phyloP scores from a whole-genome alignment of 1,140 invertebrate genomes.

The Hydropsyche tenuis region DNA sequence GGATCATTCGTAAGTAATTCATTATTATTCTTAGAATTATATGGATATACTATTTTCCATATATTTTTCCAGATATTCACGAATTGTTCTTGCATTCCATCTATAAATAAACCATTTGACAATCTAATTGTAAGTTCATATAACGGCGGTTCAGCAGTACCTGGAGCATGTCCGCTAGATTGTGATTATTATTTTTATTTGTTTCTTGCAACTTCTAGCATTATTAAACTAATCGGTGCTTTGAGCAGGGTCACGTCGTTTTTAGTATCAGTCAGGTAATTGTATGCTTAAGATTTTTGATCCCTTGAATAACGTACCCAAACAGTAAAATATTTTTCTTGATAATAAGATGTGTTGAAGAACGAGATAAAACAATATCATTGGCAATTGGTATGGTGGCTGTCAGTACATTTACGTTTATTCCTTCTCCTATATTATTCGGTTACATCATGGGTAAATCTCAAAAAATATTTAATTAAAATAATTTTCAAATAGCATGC shows the following conservation, averaged over 20 bases:
- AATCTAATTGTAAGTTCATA: not conserved
- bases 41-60: too few relatives aligned
- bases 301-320: too few relatives aligned
- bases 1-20: constrained; percentile 43
- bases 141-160: constrained; percentile 58
- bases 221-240: constrained; percentile 71
- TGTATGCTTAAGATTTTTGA: not conserved
- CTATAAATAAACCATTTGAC: too few relatives aligned
- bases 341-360: constrained; percentile 69
- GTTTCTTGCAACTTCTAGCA: constrained; percentile 70
- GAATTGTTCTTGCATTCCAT: constrained; percentile 12
- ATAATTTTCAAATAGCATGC: not conserved
- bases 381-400: constrained; percentile 73
- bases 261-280: constrained; percentile 66
- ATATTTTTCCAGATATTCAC: constrained; percentile 23
- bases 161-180: constrained; percentile 70
- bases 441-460: constrained; percentile 72
- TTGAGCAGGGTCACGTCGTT: constrained; percentile 73
- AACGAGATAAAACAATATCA: constrained; percentile 74
- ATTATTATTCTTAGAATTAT: not conserved
- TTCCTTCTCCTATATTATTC: constrained; percentile 76
- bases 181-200: constrained; percentile 70
- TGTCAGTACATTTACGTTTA: constrained; percentile 73
- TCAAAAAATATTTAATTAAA: not conserved
- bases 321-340: too few relatives aligned